Percentiles rank a stretch among this genome's conserved stretches.
Evolutionary conservation across 2,888 invertebrate species (phyloP).

Genomic region (Hemistola chrysoprasaria): DNA sequence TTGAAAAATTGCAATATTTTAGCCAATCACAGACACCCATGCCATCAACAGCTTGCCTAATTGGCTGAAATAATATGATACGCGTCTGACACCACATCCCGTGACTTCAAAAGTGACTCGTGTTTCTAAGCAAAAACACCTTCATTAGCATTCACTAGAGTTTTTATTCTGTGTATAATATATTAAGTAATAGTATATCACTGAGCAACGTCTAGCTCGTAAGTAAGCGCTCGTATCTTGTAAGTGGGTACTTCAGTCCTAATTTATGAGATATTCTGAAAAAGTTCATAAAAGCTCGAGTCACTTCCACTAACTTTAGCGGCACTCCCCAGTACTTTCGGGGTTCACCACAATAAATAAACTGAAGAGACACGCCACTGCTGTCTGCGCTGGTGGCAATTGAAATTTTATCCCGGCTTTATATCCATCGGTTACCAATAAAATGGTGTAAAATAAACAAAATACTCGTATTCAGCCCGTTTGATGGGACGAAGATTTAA

Average conservation of each 20-base stretch:
- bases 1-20: no score
- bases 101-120: no score
- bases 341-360: slow-evolving; percentile 74
- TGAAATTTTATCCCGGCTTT: slow-evolving; percentile 79
- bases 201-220: no score
- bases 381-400: slow-evolving; percentile 75
- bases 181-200: no score
- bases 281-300: slow-evolving; percentile 1
- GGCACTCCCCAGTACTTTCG: slow-evolving; percentile 48
- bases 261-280: no score
- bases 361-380: slow-evolving; percentile 61
- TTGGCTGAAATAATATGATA: no score
- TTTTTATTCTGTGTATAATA: no score
- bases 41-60: no score
- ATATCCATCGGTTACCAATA: slow-evolving; percentile 66
- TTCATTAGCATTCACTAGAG: no score
- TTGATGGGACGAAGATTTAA: slow-evolving; percentile 29
- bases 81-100: no score
- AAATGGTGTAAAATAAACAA: slow-evolving; percentile 71
- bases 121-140: no score
- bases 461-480: slow-evolving; percentile 42
- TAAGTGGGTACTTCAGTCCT: not conserved
- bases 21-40: no score
- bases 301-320: slow-evolving; percentile 39
- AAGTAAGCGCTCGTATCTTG: not conserved